Evolutionary conservation across 1,140 invertebrate species (phyloP), one percentile per base, ranked within the genome.

Genomic region (Drosophila ohnishii): DNA sequence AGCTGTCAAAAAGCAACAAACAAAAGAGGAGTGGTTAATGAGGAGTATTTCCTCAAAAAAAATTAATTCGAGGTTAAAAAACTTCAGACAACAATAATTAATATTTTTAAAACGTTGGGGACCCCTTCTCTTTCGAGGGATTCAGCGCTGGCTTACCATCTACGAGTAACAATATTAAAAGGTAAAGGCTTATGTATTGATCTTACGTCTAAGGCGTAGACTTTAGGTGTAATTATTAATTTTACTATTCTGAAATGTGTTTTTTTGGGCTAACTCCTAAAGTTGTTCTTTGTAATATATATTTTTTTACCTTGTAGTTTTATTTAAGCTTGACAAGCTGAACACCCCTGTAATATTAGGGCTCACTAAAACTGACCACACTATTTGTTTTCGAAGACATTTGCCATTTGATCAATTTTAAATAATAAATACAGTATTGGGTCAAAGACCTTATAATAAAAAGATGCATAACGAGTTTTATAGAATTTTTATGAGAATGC

Each of bases 161-260:
- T 71, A 71, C 14, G 65, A 50, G n/a, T 71, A 75, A 64, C 71
- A 75, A 75, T 64, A 64, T 74, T 50, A 64, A 57, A 75, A 74
- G 45, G n/a, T 64, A 39, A 50, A 32, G 37, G 28, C 51, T 63
- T 74, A 74, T 30, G 50, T 34, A 11, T 64, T 65, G 60, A 67
- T 34, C 65, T 69, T 69, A 69, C n/a, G 37, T 39, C 71, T 62
- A 53, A 56, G 40, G 25, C 61, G 35, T 70, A 42, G 39, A 65
- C 13, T 53, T 63, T 69, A 37, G 16, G 22, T 42, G 40, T 64
- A 92, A 44, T 80, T 44, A 14, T 78, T 78, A 75, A 75, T 69
- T 79, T 71, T 65, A 48, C 80, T 78, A 83, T 75, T 53, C 35
- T 64, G 45, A 78, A 85, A 60, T 60, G 34, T 56, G 55, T 71